Conservation (phyloP, 2,888 invertebrate genomes). For the Caenorhabditis sinica region DNA sequence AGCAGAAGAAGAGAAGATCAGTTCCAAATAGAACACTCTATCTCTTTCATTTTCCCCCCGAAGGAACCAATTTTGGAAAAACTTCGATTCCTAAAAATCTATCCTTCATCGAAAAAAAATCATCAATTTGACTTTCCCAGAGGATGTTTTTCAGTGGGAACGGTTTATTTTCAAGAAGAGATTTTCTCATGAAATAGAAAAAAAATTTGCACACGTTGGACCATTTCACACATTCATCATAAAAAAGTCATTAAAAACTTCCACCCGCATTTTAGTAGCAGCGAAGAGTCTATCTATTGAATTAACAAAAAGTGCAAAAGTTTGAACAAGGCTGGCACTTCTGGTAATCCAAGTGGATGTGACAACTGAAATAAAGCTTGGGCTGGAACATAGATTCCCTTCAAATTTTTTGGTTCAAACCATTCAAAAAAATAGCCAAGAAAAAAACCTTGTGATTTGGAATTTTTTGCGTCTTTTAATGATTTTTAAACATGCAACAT, state of each 20-base stretch:
- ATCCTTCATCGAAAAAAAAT: too few species aligned
- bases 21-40: too few species aligned
- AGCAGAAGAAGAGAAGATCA: constrained; percentile 1
- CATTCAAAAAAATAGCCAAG: too few species aligned
- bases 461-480: not conserved
- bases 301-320: not conserved
- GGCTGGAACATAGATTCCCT: too few species aligned
- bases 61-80: not conserved
- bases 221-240: constrained; percentile 37
- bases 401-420: too few species aligned
- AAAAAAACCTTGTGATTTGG: too few species aligned
- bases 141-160: not conserved
- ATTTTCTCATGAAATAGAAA: not conserved
- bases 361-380: too few species aligned
- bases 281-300: not conserved
- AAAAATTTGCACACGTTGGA: constrained; percentile 25
- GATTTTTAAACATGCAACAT: not conserved
- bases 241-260: constrained; percentile 31
- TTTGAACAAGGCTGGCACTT: too few species aligned
- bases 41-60: not conserved
- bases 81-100: too few species aligned
- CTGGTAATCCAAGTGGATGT: too few species aligned
- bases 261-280: constrained; percentile 14
- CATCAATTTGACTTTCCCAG: not conserved
- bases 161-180: too few species aligned